These are phyloP conservation scores for Struthidea cinerea DNA, from an alignment of 2,113 vertebrate species.

Conservation along the genomic window DNA sequence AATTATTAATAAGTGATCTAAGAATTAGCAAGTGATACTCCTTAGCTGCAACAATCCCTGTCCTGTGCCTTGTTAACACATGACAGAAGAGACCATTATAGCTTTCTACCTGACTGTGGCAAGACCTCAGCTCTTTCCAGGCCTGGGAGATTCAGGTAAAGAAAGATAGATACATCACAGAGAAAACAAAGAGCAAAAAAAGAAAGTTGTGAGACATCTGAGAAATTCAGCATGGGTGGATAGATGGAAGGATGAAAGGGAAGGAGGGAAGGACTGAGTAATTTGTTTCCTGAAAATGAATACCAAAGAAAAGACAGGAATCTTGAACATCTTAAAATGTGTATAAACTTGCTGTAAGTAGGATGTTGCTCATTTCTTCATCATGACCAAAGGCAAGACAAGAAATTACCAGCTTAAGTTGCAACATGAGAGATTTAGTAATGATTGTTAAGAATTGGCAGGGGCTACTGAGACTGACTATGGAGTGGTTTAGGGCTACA, in stretches of 20 bases:
- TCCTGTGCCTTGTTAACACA: not conserved
- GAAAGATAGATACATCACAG: not conserved
- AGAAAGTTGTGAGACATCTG: not conserved
- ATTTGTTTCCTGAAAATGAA: not conserved
- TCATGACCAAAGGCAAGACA: slow-evolving; percentile 11
- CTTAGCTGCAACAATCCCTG: not conserved
- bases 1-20: not conserved
- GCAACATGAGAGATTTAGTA: slow-evolving; percentile 22
- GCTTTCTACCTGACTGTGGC: not conserved
- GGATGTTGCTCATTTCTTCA: slow-evolving; percentile 9
- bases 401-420: slow-evolving; percentile 41
- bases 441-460: slow-evolving; percentile 25
- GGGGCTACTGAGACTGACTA: not conserved
- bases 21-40: not conserved
- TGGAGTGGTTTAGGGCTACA: not conserved
- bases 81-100: not conserved
- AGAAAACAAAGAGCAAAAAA: not conserved
- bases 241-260: not conserved
- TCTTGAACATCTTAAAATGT: not conserved
- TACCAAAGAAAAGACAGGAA: not conserved
- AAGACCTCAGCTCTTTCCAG: not conserved
- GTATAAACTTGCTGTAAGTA: slow-evolving; percentile 13
- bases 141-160: not conserved
- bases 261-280: not conserved
- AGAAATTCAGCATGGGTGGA: not conserved